Conservation (phyloP, 2,113 vertebrate species). For the Actenoides lindsayi region DNA sequence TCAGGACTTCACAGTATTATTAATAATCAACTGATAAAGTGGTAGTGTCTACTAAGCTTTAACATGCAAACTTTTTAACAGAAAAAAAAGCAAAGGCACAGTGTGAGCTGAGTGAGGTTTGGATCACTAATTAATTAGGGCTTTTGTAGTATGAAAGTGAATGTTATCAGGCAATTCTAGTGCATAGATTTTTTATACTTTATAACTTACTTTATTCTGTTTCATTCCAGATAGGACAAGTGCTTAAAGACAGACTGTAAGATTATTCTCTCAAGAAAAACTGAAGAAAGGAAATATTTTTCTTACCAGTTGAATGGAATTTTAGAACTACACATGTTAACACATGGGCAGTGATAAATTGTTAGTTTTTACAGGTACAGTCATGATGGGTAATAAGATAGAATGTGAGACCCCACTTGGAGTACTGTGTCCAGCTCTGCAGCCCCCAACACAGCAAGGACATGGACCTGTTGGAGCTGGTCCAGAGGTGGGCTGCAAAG, state of each 20-base stretch:
- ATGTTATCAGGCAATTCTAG: background rate
- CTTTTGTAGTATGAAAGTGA: background rate
- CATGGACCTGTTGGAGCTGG: too few relatives aligned
- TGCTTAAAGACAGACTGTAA: background rate
- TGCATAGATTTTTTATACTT: background rate
- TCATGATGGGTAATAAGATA: background rate
- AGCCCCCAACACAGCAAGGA: too few relatives aligned
- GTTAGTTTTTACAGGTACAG: background rate
- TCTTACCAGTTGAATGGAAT: background rate
- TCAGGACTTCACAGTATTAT: background rate
- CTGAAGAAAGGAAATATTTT: background rate
- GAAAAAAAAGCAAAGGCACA: background rate
- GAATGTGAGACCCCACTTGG: too few relatives aligned
- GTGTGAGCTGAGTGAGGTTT: background rate
- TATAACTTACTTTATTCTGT: background rate
- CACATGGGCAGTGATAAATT: background rate
- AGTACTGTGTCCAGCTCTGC: too few relatives aligned
- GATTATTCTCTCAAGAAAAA: background rate
- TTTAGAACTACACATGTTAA: background rate
- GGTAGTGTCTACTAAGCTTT: background rate
- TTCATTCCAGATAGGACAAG: background rate
- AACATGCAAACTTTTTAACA: background rate
- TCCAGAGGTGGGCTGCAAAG: too few relatives aligned
- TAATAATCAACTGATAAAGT: background rate
- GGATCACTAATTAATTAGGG: background rate